phyloP scores from a whole-genome alignment of 2,888 invertebrate genomes.

The Drosophila neonasuta region DNA sequence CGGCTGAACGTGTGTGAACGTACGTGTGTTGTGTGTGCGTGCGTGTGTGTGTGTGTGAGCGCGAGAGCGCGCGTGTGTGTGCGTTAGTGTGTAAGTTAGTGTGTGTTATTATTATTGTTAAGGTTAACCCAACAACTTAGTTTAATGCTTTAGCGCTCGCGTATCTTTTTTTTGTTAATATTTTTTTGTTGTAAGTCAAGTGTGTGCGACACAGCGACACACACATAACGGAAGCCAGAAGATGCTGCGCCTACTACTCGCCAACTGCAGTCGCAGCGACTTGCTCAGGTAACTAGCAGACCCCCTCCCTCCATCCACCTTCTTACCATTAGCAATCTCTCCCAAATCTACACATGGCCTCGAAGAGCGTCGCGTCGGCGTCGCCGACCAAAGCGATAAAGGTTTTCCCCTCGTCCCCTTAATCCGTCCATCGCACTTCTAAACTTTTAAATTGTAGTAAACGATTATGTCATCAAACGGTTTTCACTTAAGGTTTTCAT shows the following conservation, averaged over 20 bases:
- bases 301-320: conserved; percentile 3
- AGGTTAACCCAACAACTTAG: conserved; percentile 56
- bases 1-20: conserved; percentile 9
- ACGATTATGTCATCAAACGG: conserved; percentile 67
- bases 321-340: neutral
- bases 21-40: neutral
- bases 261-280: conserved; percentile 72
- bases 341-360: conserved; percentile 12
- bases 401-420: conserved; percentile 9
- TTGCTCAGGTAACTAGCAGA: conserved; percentile 62
- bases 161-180: conserved; percentile 51
- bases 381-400: conserved; percentile 43
- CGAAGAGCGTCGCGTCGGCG: conserved; percentile 3
- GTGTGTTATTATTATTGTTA: conserved; percentile 58
- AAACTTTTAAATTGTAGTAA: neutral
- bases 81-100: conserved; percentile 6
- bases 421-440: no score
- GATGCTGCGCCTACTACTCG: conserved; percentile 74
- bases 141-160: conserved; percentile 63
- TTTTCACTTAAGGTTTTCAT: conserved; percentile 5
- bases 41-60: conserved; percentile 8
- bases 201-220: conserved; percentile 9
- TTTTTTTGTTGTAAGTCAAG: conserved; percentile 51
- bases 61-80: conserved; percentile 1
- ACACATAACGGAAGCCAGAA: conserved; percentile 36